Conservation (phyloP, 1,140 invertebrate genomes). For the Hyposmocoma kahamanoa region DNA sequence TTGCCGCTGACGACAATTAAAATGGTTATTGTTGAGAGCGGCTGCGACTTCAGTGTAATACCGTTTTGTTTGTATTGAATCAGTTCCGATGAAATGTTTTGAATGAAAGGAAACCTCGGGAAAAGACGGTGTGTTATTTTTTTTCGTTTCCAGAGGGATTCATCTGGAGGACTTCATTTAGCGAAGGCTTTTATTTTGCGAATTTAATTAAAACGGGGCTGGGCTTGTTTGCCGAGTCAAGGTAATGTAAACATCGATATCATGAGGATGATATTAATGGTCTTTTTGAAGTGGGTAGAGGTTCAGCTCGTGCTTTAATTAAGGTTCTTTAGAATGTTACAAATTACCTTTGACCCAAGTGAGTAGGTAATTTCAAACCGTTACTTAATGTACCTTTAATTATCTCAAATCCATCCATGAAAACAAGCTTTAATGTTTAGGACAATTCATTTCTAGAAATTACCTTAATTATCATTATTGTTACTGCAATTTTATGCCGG, state of each 20-base stretch:
- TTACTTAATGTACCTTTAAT: no score
- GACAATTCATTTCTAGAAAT: no score
- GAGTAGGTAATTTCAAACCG: no score
- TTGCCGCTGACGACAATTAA: conserved; percentile 55
- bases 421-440: no score
- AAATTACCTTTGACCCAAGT: no score
- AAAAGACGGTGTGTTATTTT: conserved; percentile 45
- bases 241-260: conserved; percentile 9
- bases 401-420: no score
- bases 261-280: conserved; percentile 1
- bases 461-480: no score
- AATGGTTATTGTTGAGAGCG: conserved; percentile 55
- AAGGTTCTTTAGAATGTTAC: no score
- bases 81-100: conserved; percentile 47
- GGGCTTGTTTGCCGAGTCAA: conserved; percentile 11
- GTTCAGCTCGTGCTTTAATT: no score
- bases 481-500: no score
- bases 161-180: conserved; percentile 37
- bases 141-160: conserved; percentile 40
- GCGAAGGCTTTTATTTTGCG: conserved; percentile 40
- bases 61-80: conserved; percentile 50
- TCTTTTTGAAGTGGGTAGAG: no score
- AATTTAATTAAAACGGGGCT: conserved; percentile 43
- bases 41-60: conserved; percentile 37
- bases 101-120: conserved; percentile 47